Evolutionary conservation across 1,140 invertebrate species (phyloP), one percentile per base, ranked within the genome.

Genomic region (Calliphora vicina): DNA sequence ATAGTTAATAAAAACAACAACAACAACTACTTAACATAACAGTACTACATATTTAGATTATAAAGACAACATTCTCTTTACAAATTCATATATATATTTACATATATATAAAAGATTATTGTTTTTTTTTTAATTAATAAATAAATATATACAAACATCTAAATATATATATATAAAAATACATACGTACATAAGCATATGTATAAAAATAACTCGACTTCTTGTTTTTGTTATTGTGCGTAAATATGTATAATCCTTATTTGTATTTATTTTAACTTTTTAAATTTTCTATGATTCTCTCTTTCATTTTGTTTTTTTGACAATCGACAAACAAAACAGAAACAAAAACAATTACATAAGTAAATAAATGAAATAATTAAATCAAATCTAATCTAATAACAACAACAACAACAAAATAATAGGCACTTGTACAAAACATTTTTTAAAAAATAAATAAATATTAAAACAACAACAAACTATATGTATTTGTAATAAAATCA

Each of bases 241-340:
- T 57, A 15, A 12, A 15, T 45, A 12, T 45, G 15, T 57, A n/a
- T 57, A n/a, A n/a, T 1, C 50, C 15, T 57, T 57, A 57, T 57
- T 57, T 17, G 50, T 57, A 17, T 57, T 57, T 57, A n/a, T 57
- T n/a, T n/a, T 57, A 17, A 57, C 50, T 17, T 57, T 57, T 57
- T 35, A 5, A 35, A 35, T 35, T 35, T 35, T 35, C 35, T 35
- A 35, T 35, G 35, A 35, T 35, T 35, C 35, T 35, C 35, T 57
- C 78, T 84, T 80, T 78, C 82, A 23, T 23, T 82, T 82, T 84
- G 42, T 26, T 86, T 88, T 90, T 88, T 90, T 90, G 89, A 90
- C 89, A 90, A 90, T 90, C 89, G 89, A 90, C 89, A 89, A 88
- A 90, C 5, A 83, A 57, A 84, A 83, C 35, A 35, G 35, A 73